Evolutionary conservation across 2,797 vertebrate genomes (phyloP), one percentile per base, ranked within the genome.

Genomic region (Chiloscyllium punctatum): DNA sequence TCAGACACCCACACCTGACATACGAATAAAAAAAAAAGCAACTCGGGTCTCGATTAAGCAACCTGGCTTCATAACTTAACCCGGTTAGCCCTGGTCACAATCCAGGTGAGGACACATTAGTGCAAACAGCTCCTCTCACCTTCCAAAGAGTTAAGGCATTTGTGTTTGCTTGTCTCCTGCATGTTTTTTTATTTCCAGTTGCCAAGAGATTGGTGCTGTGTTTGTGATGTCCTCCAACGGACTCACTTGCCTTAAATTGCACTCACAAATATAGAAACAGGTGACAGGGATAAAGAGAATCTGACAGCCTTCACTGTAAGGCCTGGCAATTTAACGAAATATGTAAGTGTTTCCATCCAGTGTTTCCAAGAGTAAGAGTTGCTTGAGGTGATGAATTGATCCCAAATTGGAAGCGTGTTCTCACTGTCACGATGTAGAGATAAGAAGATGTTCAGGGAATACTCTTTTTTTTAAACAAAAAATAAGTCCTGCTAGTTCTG

Each of bases 311-410:
- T 48, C 82, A 25, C 37, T 42, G 21, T 48, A 9, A 84, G 21
- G 37, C 42, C 37, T 84, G 79, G 37, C 42, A 84, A 84, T 84
- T 84, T 84, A 48, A 84, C 21, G 82, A 84, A 84, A 84, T 84
- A 48, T 48, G 23, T 84, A 84, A 88, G 53, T 88, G 27, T 57
- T 88, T 88, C 86, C 86, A 88, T 33, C 27, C 51, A 53, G 86
- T 57, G 30, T 3, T 84, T 53, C 53, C 51, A 88, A 88, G 48
- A 88, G 8, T 57, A 30, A 27, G 51, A 27, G 3, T 53, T 88
- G 86, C 86, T 88, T 88, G 51, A 51, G 51, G 86, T 88, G 86
- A 88, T 30, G 51, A 88, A 88, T 88, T 88, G 86, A 53, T 88
- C 51, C 51, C 15, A 82, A 82, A 88, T 53, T 88, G 86, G 86